Percentiles rank a stretch among this genome's conserved stretches.
Conservation (phyloP, 2,113 vertebrate genomes). For the Silurus asotus region DNA sequence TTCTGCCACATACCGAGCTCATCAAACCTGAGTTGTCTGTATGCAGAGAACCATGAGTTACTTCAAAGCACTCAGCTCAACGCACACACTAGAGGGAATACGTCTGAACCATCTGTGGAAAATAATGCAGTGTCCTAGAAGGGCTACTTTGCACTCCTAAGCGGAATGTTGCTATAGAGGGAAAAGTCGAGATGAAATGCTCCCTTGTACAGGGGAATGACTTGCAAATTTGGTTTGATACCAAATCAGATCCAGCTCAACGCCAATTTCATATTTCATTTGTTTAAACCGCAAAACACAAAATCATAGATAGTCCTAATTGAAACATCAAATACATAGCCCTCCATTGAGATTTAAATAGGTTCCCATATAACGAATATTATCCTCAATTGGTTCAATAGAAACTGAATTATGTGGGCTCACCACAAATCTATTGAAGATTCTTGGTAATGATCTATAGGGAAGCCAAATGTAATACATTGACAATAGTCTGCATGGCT, state of each 20-base stretch:
- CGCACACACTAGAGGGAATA: conserved; percentile 33
- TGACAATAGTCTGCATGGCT: conserved; percentile 18
- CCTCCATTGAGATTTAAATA: neutral
- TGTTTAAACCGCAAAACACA: neutral
- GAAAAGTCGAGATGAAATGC: conserved; percentile 3
- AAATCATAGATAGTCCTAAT: neutral
- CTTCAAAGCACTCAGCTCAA: conserved; percentile 38
- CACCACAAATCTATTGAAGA: conserved; percentile 16
- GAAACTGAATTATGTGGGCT: conserved; percentile 25
- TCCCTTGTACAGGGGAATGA: neutral
- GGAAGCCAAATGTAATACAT: conserved; percentile 32
- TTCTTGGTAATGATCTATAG: conserved; percentile 14
- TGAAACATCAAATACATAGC: neutral
- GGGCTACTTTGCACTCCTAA: conserved; percentile 47
- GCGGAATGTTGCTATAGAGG: conserved; percentile 20
- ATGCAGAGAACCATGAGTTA: conserved; percentile 34
- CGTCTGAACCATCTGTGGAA: conserved; percentile 42
- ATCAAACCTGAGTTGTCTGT: conserved; percentile 48
- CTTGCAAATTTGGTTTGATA: conserved; percentile 18
- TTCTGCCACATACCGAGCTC: conserved; percentile 38
- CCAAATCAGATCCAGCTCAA: neutral
- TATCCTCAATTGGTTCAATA: conserved; percentile 26
- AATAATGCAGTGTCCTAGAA: conserved; percentile 49
- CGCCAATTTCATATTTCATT: neutral
- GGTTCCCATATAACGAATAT: neutral